These are phyloP conservation scores for Onychomys torridus DNA, from an alignment of 2,797 vertebrate genomes.

Conservation along the genomic window DNA sequence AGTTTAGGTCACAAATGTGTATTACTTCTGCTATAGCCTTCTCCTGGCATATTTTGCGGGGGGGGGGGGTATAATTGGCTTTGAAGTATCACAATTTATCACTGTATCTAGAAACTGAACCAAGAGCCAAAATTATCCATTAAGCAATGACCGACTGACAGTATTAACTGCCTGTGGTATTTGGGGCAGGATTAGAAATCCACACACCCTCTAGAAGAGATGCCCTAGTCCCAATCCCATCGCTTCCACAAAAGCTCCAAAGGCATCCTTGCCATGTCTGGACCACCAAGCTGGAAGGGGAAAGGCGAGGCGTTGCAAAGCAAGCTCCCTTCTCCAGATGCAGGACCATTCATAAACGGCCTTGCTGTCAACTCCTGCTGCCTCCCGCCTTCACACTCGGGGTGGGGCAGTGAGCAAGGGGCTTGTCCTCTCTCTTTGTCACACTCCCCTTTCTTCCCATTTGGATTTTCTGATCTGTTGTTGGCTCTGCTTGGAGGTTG, in stretches of 20 bases:
- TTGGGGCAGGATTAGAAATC: not conserved
- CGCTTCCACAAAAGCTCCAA: not conserved
- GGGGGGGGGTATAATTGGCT: not conserved
- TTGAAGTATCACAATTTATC: not conserved
- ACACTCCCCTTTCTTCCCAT: not conserved
- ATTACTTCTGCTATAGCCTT: not conserved
- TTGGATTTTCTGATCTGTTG: not conserved
- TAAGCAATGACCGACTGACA: not conserved
- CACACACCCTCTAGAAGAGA: not conserved
- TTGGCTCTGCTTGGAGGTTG: not conserved
- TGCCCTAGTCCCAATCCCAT: not conserved
- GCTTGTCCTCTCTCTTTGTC: not conserved
- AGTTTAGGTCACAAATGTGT: not conserved
- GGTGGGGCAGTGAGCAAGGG: fast-evolving
- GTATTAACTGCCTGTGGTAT: slow-evolving; percentile 18
- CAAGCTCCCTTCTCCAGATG: not conserved
- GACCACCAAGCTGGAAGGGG: not conserved
- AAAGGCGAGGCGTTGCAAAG: not conserved
- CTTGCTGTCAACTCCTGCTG: not conserved
- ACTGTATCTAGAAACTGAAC: slow-evolving; percentile 19
- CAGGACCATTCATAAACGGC: not conserved
- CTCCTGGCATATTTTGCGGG: not conserved
- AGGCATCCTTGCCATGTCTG: not conserved
- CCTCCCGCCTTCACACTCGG: not conserved
- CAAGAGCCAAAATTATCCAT: not conserved